phyloP scores from a whole-genome alignment of 2,888 invertebrate species.

The Phytoseiulus persimilis region DNA sequence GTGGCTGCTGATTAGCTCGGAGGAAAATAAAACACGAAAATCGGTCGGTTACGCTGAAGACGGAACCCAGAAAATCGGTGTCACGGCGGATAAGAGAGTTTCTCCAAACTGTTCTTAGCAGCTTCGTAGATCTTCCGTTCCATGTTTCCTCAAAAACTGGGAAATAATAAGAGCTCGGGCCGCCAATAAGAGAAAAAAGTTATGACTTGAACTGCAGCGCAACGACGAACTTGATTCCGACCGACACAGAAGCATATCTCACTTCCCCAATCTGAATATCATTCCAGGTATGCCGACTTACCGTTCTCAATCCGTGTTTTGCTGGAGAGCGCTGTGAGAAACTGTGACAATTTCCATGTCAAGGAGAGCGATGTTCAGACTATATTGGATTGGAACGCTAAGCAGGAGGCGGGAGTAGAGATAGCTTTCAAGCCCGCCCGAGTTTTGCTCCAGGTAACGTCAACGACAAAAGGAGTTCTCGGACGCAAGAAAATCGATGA shows the following conservation, averaged over 20 bases:
- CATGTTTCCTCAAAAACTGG: no score
- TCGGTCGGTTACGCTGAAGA: neutral
- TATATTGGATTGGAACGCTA: constrained; percentile 76
- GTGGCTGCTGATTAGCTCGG: neutral
- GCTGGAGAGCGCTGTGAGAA: constrained; percentile 86
- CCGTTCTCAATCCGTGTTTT: constrained; percentile 86
- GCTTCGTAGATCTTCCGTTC: no score
- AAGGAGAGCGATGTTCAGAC: constrained; percentile 73
- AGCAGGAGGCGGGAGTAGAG: constrained; percentile 69
- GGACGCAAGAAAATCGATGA: no score
- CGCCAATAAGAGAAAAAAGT: no score
- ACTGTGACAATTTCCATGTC: constrained; percentile 92
- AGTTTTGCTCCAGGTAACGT: constrained; percentile 78
- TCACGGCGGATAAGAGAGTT: neutral
- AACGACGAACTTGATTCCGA: no score
- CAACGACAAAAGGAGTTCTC: neutral
- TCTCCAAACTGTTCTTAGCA: neutral
- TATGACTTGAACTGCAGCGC: no score
- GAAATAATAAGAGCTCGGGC: no score
- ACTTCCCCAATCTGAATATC: no score
- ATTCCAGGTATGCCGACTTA: constrained; percentile 50
- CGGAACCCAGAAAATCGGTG: neutral
- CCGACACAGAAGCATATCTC: no score
- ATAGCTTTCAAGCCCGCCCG: constrained; percentile 91
- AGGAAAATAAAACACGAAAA: neutral